These are phyloP conservation scores for Ostrea edulis DNA, from an alignment of 1,140 invertebrate species.

Conservation along the genomic window DNA sequence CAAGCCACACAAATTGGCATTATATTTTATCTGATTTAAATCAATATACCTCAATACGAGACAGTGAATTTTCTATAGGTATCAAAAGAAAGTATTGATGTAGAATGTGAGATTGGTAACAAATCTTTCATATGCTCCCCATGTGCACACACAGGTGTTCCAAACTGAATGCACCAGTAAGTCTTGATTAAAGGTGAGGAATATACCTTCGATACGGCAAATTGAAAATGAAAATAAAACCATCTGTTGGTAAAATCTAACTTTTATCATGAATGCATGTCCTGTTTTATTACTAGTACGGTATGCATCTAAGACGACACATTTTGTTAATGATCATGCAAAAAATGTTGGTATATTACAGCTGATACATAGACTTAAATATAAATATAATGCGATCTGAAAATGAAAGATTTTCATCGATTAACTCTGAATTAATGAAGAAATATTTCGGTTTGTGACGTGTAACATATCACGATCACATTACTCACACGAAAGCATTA, in stretches of 20 bases:
- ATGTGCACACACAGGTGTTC: constrained; percentile 18
- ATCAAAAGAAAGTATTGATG: constrained; percentile 24
- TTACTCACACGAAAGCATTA: neutral
- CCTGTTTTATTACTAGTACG: neutral
- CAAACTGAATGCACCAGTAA: neutral
- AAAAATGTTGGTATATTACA: neutral
- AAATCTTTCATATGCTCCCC: neutral
- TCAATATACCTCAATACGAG: neutral
- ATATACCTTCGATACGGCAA: neutral
- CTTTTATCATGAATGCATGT: constrained; percentile 12
- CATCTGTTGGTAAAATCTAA: neutral
- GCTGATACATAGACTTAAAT: neutral
- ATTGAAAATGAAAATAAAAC: constrained; percentile 31
- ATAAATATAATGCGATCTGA: no score
- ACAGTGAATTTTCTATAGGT: neutral
- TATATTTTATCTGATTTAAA: neutral
- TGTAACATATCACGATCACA: neutral
- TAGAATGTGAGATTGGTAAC: neutral
- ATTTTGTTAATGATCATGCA: no score
- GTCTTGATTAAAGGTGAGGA: constrained; percentile 5
- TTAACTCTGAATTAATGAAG: neutral
- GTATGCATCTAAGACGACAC: no score
- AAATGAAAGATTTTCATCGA: neutral
- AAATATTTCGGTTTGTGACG: neutral
- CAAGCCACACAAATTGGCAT: neutral